Conservation (phyloP, 1,140 invertebrate genomes). For the Rhopalosiphum padi region DNA sequence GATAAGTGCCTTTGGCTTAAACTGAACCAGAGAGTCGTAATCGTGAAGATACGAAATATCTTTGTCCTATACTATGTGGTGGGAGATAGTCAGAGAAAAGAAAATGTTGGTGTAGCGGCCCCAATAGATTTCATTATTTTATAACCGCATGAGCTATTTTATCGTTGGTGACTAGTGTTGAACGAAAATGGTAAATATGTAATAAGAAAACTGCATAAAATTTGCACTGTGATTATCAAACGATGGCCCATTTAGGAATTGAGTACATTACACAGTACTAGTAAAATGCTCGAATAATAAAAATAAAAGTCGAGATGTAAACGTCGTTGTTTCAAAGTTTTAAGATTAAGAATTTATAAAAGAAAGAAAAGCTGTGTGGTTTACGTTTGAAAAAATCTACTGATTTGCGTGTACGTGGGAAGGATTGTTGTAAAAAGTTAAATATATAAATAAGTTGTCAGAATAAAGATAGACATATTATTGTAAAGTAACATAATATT, state of each 20-base stretch:
- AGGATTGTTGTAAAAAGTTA: neutral
- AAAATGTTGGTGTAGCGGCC: too few relatives aligned
- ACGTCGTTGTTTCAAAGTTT: neutral
- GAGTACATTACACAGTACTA: neutral
- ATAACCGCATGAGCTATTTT: neutral
- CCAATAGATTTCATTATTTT: neutral
- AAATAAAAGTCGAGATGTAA: neutral
- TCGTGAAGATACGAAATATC: too few relatives aligned
- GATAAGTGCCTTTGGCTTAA: too few relatives aligned
- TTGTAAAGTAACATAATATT: neutral
- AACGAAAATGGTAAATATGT: neutral
- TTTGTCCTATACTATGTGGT: too few relatives aligned
- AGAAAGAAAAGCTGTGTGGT: neutral
- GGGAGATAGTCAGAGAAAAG: too few relatives aligned
- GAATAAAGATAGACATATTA: neutral
- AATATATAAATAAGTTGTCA: neutral
- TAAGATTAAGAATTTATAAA: neutral
- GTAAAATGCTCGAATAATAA: neutral
- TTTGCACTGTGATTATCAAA: neutral
- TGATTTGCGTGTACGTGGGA: neutral
- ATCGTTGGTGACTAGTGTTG: neutral
- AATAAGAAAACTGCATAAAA: neutral
- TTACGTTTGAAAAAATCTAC: neutral
- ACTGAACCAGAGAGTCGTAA: too few relatives aligned
- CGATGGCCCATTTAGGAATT: neutral